These are phyloP conservation scores for Dryas iulia DNA, from an alignment of 1,140 invertebrate species.

Conservation along the genomic window DNA sequence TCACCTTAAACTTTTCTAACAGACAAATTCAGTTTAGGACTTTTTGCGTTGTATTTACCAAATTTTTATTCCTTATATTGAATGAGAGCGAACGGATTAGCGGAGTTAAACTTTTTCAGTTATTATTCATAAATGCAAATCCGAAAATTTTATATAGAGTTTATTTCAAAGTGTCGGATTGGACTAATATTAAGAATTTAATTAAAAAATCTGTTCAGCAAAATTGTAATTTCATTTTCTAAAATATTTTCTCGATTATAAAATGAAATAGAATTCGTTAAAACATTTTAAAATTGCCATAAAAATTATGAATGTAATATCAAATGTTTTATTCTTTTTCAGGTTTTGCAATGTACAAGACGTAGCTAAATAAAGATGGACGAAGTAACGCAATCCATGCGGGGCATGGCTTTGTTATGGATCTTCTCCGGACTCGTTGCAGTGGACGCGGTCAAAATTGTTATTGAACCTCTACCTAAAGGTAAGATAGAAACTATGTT, in stretches of 20 bases:
- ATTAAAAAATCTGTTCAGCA: background rate
- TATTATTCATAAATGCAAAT: conserved; percentile 77
- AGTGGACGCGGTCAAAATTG: conserved; percentile 63
- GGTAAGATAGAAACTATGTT: conserved; percentile 49
- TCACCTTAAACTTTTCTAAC: conserved; percentile 27
- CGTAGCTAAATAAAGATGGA: conserved; percentile 55
- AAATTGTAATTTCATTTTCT: background rate
- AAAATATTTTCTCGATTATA: background rate
- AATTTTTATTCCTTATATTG: conserved; percentile 58
- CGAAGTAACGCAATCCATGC: conserved; percentile 39
- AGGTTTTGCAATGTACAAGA: conserved; percentile 51
- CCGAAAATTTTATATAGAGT: conserved; percentile 61
- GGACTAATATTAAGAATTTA: background rate
- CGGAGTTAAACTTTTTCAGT: conserved; percentile 67
- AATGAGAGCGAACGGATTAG: conserved; percentile 54
- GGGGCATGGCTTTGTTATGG: conserved; percentile 58
- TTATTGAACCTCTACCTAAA: conserved; percentile 75
- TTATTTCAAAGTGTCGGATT: conserved; percentile 34
- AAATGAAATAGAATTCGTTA: background rate
- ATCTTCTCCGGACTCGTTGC: conserved; percentile 51
- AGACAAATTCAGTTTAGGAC: conserved; percentile 32
- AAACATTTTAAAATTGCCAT: background rate
- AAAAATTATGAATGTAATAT: conserved; percentile 54
- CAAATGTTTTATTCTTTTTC: conserved; percentile 55
- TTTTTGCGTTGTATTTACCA: conserved; percentile 51